phyloP scores from a whole-genome alignment of 2,888 invertebrate genomes.

The Tryphoninae sp. region DNA sequence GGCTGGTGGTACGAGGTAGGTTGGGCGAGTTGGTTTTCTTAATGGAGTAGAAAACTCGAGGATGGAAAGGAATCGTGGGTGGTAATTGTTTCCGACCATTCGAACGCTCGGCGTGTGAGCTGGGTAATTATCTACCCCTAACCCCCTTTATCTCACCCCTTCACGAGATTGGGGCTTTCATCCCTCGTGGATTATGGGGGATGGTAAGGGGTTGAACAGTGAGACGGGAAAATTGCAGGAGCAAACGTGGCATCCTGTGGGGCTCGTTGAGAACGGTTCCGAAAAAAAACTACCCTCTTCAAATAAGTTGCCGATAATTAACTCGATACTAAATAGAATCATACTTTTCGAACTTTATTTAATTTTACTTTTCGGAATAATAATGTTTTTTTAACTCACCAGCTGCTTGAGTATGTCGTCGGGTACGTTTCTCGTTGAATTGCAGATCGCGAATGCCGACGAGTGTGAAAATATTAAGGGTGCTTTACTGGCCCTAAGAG shows the following conservation, averaged over 20 bases:
- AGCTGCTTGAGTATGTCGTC: conserved; percentile 89
- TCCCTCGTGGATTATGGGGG: conserved; percentile 36
- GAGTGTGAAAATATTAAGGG: conserved; percentile 97
- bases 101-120: conserved; percentile 64
- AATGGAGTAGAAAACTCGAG: conserved; percentile 72
- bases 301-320: neutral
- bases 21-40: conserved; percentile 63
- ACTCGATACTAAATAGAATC: neutral
- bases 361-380: neutral
- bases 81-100: conserved; percentile 74
- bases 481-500: conserved; percentile 90
- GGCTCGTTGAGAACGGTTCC: conserved; percentile 22
- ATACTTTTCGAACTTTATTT: neutral
- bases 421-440: conserved; percentile 93
- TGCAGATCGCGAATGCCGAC: conserved; percentile 92
- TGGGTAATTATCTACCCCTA: conserved; percentile 71
- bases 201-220: conserved; percentile 24
- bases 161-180: conserved; percentile 5
- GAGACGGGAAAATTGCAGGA: conserved; percentile 34
- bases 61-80: conserved; percentile 72
- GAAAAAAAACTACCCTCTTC: neutral
- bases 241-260: conserved; percentile 8
- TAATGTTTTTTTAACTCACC: conserved; percentile 78
- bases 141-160: conserved; percentile 25
- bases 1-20: conserved; percentile 24